Evolutionary conservation across 2,113 vertebrate species (phyloP), one percentile per base, ranked within the genome.

Genomic region (Capra hircus): DNA sequence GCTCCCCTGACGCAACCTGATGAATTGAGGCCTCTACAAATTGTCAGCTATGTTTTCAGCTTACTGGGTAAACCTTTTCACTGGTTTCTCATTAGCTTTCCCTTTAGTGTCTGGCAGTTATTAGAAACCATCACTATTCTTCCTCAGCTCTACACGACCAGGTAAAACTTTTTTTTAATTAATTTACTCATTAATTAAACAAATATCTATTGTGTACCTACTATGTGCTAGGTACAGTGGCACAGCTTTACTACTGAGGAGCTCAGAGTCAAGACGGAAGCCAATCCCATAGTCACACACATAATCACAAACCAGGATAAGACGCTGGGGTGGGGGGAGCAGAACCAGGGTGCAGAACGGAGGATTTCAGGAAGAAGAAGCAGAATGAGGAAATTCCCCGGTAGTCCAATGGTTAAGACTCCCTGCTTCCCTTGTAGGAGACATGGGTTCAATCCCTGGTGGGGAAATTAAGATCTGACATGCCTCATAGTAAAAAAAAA

Each of bases 281-380:
- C 36, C 40, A 52, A 67, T 78, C 53, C 82, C 78, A 52, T 59
- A 82, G 64, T 71, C 67, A 48, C 25, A 36, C 16, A 48, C 13
- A 19, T 78, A 85, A 88, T 96, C 85, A 52, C 48, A 91, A 94
- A 91, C 82, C 43, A 36, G 9, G 36, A 21, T 67, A 77, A 97
- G 77, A 81, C 52, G 27, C 17, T n/a, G 9, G 57, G 27, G n/a
- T 53, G 12, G 6, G 71, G 48, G 40, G 6, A 43, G 40, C 71
- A 40, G 23, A 45, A 36, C 60, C 3, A 0, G 74, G 59, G n/a
- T 81, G 45, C 30, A 59, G 74, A 84, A 86, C 43, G 48, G 40
- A 55, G 14, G 40, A 71, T 50, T 85, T 92, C 59, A 96, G 59
- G 59, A 88, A 90, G 97, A 85, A 96, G 91, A 62, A 97, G 77